Percentiles rank a stretch among this genome's conserved stretches.
phyloP scores from a whole-genome alignment of 2,888 invertebrate species.

The Pharmacophagus antenor region DNA sequence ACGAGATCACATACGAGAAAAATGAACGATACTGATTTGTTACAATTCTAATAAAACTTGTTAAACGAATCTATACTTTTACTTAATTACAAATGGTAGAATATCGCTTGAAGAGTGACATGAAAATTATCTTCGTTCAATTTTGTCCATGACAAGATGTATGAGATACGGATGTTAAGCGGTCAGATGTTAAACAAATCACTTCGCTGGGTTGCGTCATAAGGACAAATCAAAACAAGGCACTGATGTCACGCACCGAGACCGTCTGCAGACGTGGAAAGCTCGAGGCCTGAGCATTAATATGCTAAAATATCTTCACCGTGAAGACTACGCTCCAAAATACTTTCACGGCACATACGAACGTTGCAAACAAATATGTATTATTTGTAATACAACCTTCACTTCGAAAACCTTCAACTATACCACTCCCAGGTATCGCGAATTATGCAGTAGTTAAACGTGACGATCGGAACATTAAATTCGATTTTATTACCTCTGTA shows the following conservation, averaged over 20 bases:
- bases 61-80: not conserved
- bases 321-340: slow-evolving; percentile 69
- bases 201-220: slow-evolving; percentile 36
- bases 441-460: slow-evolving; percentile 4
- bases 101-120: slow-evolving; percentile 7
- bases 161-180: slow-evolving; percentile 21
- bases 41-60: not conserved
- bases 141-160: slow-evolving; percentile 24
- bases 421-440: slow-evolving; percentile 38
- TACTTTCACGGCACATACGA: slow-evolving; percentile 73
- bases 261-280: slow-evolving; percentile 64
- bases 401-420: slow-evolving; percentile 53
- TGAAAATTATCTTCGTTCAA: not conserved
- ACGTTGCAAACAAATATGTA: slow-evolving; percentile 66
- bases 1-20: slow-evolving; percentile 42
- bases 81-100: slow-evolving; percentile 5
- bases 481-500: slow-evolving; percentile 2
- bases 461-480: slow-evolving; percentile 7
- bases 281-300: slow-evolving; percentile 61
- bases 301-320: slow-evolving; percentile 72
- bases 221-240: slow-evolving; percentile 38
- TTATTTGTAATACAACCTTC: slow-evolving; percentile 60
- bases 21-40: slow-evolving; percentile 30
- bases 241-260: slow-evolving; percentile 45
- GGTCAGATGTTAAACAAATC: slow-evolving; percentile 41